Conservation (phyloP, 1,140 invertebrate genomes). For the Drosophila kohkoa region DNA sequence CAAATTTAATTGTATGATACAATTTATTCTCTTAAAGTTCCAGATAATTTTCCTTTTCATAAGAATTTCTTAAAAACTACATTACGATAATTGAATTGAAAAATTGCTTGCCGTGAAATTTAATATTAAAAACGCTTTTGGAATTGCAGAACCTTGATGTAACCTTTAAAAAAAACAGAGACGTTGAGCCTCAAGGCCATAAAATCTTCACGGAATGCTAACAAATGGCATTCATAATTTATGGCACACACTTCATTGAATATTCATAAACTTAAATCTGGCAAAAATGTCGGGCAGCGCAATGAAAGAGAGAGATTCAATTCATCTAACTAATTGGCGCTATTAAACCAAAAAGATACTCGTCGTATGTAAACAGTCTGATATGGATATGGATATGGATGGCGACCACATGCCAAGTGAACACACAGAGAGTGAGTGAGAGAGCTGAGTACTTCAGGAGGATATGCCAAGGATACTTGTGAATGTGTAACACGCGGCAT, state of each 20-base stretch:
- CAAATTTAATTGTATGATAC: too few relatives aligned
- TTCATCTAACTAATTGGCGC: conserved; percentile 80
- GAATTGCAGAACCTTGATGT: background rate
- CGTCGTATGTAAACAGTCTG: background rate
- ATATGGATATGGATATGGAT: conserved; percentile 12
- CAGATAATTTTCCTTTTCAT: background rate
- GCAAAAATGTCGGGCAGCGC: conserved; percentile 32
- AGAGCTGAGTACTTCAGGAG: conserved; percentile 9
- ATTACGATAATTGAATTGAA: conserved; percentile 3
- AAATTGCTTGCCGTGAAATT: background rate
- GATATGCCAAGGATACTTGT: conserved; percentile 3
- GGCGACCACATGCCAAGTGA: conserved; percentile 55
- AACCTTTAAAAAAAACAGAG: conserved; percentile 14
- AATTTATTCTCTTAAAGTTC: too few relatives aligned
- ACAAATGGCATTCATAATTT: conserved; percentile 82
- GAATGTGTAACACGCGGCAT: conserved; percentile 30
- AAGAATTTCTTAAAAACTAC: background rate
- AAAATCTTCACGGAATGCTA: conserved; percentile 68
- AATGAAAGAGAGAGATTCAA: conserved; percentile 50
- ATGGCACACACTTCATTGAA: conserved; percentile 81
- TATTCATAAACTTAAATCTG: conserved; percentile 83
- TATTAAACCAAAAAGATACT: conserved; percentile 70
- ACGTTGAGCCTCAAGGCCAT: conserved; percentile 58
- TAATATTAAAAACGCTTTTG: conserved; percentile 25
- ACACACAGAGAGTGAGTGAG: background rate